These are phyloP conservation scores for Lathamus discolor DNA, from an alignment of 2,113 vertebrate genomes.

Conservation along the genomic window DNA sequence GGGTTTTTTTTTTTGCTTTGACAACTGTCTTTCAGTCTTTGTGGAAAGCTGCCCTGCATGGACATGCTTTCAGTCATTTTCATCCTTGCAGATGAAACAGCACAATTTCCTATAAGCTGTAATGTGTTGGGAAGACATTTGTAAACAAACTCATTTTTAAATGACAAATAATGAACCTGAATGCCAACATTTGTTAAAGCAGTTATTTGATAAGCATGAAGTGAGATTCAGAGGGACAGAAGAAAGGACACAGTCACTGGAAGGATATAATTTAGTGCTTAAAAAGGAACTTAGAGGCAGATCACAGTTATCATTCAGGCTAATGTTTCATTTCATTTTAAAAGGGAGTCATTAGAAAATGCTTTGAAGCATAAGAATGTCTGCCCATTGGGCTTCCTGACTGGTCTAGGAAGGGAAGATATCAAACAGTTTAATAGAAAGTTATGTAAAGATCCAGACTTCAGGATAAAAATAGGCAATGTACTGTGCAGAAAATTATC, in stretches of 20 bases:
- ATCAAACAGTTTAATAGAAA: conserved; percentile 37
- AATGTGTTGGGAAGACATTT: neutral
- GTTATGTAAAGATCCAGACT: conserved; percentile 44
- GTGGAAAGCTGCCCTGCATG: neutral
- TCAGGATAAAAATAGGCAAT: conserved; percentile 43
- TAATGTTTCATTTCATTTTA: conserved; percentile 48
- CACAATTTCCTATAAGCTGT: neutral
- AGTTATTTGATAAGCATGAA: conserved; percentile 23
- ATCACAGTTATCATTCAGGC: conserved; percentile 44
- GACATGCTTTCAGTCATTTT: neutral
- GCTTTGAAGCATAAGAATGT: conserved; percentile 27
- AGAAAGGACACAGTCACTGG: conserved; percentile 11
- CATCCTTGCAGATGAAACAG: neutral
- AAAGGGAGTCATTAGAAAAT: conserved; percentile 35
- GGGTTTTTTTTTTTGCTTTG: neutral
- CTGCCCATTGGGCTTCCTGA: neutral
- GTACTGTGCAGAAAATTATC: neutral
- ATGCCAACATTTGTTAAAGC: neutral
- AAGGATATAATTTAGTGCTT: conserved; percentile 24
- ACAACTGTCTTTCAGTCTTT: neutral
- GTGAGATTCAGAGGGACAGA: neutral
- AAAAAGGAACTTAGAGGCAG: neutral
- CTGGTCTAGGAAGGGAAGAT: neutral
- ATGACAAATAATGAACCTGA: conserved; percentile 12
- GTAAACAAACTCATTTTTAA: conserved; percentile 29